Evolutionary conservation across 64 coral and sea anemone species (phyloP).

Genomic region (Exaiptasia diaphana): DNA sequence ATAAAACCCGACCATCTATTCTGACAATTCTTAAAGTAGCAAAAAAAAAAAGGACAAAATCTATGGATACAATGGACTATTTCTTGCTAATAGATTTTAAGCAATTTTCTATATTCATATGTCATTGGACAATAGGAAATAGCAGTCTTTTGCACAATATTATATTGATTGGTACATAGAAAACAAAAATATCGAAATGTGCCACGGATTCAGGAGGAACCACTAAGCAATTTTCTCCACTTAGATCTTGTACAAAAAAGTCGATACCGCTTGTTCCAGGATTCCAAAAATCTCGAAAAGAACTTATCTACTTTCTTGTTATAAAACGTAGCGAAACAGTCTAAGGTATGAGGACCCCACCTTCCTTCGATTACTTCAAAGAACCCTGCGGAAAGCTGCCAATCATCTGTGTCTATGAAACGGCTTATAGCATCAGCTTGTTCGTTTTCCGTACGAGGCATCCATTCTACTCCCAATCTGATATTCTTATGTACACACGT

Average conservation of each 20-base stretch:
- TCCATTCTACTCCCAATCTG: slow-evolving; percentile 36
- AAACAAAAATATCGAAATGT: no score
- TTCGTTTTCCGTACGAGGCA: slow-evolving; percentile 23
- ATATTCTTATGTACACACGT: neutral
- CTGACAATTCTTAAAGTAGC: no score
- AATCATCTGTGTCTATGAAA: slow-evolving; percentile 40
- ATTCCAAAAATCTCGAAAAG: neutral
- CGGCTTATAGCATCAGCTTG: slow-evolving; percentile 46
- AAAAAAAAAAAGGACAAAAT: no score
- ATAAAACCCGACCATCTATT: no score
- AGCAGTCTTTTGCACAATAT: no score
- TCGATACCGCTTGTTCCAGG: neutral
- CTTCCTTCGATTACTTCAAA: neutral
- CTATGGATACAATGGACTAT: no score
- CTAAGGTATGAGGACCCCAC: neutral
- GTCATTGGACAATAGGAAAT: no score
- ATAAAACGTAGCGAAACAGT: slow-evolving; percentile 43
- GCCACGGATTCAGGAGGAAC: no score
- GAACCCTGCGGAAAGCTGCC: neutral
- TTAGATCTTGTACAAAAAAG: slow-evolving; percentile 1
- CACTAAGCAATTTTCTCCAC: slow-evolving; percentile 37
- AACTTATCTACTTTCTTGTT: slow-evolving; percentile 9
- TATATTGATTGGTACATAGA: no score
- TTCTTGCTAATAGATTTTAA: no score
- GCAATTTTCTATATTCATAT: no score